Evolutionary conservation across 2,797 vertebrate genomes (phyloP).

Genomic region (Eospalax fontanierii): DNA sequence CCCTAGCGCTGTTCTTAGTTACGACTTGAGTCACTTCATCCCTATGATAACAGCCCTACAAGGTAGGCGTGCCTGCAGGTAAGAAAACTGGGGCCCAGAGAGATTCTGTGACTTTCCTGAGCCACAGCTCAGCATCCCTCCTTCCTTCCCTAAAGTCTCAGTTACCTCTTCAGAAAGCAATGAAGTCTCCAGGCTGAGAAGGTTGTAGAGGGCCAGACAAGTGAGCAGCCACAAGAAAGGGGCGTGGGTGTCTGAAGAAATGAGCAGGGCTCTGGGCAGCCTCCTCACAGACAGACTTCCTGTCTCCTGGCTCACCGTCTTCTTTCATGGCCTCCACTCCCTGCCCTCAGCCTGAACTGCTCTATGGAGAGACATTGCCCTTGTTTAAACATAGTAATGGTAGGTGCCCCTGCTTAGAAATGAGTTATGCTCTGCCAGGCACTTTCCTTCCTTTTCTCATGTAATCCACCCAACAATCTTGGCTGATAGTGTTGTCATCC

Average conservation of each 20-base stretch:
- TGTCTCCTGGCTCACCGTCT: not conserved
- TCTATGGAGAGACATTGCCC: not conserved
- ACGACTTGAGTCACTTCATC: not conserved
- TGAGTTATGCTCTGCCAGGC: not conserved
- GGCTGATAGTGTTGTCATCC: not conserved
- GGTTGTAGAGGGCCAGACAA: not conserved
- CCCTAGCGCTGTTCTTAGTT: not conserved
- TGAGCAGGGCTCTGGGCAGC: not conserved
- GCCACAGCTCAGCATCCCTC: not conserved
- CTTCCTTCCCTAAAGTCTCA: not conserved
- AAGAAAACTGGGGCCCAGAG: slow-evolving; percentile 15
- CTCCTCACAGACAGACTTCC: slow-evolving; percentile 44
- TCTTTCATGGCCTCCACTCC: not conserved
- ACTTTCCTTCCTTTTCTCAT: not conserved
- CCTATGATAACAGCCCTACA: not conserved
- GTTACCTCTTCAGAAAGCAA: slow-evolving; percentile 5
- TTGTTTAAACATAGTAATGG: not conserved
- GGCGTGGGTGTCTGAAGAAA: not conserved
- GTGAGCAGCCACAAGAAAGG: not conserved
- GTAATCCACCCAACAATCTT: not conserved
- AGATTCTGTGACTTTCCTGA: not conserved
- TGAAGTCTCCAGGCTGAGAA: not conserved
- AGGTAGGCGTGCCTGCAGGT: not conserved
- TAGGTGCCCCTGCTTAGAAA: not conserved
- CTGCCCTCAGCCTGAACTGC: not conserved